Conservation (phyloP, 2,797 vertebrate species). For the Hippocampus kuda region DNA sequence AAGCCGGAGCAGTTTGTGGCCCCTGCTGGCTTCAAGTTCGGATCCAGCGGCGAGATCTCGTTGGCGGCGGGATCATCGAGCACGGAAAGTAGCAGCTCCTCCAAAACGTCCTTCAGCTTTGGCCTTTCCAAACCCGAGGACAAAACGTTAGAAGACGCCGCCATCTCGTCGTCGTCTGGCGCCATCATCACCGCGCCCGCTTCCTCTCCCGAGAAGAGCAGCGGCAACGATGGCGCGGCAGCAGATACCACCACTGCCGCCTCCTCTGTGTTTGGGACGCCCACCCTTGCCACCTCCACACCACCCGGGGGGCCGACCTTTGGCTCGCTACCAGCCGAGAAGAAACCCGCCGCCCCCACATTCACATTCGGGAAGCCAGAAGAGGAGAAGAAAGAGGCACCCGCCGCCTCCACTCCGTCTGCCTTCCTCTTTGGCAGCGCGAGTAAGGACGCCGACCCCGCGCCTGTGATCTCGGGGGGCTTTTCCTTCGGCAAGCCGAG, state of each 20-base stretch:
- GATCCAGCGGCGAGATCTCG: slow-evolving; percentile 33
- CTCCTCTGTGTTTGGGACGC: slow-evolving; percentile 51
- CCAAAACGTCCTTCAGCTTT: slow-evolving; percentile 67
- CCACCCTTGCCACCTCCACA: slow-evolving; percentile 11
- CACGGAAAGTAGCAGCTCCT: slow-evolving; percentile 54
- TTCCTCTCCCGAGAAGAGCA: slow-evolving; percentile 54
- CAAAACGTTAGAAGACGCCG: slow-evolving; percentile 41
- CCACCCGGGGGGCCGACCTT: slow-evolving; percentile 50
- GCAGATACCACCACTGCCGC: slow-evolving; percentile 15
- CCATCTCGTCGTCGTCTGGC: slow-evolving; percentile 30
- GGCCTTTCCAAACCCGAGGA: slow-evolving; percentile 68
- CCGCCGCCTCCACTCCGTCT: slow-evolving; percentile 21
- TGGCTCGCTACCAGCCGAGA: slow-evolving; percentile 50
- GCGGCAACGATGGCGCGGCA: slow-evolving; percentile 24
- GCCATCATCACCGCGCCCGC: slow-evolving; percentile 46
- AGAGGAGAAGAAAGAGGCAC: slow-evolving; percentile 71
- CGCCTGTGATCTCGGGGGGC: slow-evolving; percentile 30
- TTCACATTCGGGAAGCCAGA: slow-evolving; percentile 76
- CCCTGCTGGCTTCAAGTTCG: slow-evolving; percentile 72
- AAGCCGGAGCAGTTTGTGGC: slow-evolving; percentile 62
- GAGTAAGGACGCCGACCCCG: slow-evolving; percentile 67
- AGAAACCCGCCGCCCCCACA: slow-evolving; percentile 58
- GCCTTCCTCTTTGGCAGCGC: slow-evolving; percentile 65
- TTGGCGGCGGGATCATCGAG: slow-evolving; percentile 58
- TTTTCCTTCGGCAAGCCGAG: slow-evolving; percentile 77